A percentile compares a stretch with the other conserved stretches of the same genome.
phyloP scores from a whole-genome alignment of 1,140 invertebrate genomes.

The Pseudomyrmex sp. region DNA sequence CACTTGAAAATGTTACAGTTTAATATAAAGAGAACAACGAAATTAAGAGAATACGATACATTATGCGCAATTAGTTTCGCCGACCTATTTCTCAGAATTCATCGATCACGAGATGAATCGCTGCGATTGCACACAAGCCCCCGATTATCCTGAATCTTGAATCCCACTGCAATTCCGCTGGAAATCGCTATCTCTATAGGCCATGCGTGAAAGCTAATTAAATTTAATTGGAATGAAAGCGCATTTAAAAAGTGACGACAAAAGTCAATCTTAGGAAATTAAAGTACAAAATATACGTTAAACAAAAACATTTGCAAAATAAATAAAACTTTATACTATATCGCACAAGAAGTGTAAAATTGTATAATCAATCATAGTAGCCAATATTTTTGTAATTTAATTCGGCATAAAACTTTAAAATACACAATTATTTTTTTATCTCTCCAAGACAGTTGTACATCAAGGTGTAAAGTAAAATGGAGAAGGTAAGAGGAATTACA shows the following conservation, averaged over 20 bases:
- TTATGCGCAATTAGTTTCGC: conserved; percentile 53
- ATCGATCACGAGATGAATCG: conserved; percentile 53
- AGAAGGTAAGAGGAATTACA: conserved; percentile 35
- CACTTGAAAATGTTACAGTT: conserved; percentile 53
- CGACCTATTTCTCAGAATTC: conserved; percentile 55
- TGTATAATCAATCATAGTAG: too few relatives aligned
- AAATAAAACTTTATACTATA: background rate
- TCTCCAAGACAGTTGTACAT: background rate
- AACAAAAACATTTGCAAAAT: background rate
- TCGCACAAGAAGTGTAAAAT: too few relatives aligned
- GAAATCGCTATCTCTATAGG: conserved; percentile 46
- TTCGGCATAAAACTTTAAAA: background rate
- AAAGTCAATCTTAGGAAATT: background rate
- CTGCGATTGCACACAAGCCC: conserved; percentile 49
- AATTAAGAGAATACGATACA: conserved; percentile 26
- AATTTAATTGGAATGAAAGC: conserved; percentile 56
- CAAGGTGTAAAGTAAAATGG: conserved; percentile 9
- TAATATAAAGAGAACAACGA: conserved; percentile 36
- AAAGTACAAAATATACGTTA: background rate
- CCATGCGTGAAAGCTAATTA: conserved; percentile 44
- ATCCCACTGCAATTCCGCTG: conserved; percentile 14
- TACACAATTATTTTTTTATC: background rate
- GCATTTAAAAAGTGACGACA: background rate
- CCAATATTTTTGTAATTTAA: background rate
- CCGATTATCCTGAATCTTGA: conserved; percentile 64